A percentile compares a stretch with the other conserved stretches of the same genome.
Evolutionary conservation across 1,140 invertebrate species (phyloP).

Genomic region (Drosophila prosaltans): DNA sequence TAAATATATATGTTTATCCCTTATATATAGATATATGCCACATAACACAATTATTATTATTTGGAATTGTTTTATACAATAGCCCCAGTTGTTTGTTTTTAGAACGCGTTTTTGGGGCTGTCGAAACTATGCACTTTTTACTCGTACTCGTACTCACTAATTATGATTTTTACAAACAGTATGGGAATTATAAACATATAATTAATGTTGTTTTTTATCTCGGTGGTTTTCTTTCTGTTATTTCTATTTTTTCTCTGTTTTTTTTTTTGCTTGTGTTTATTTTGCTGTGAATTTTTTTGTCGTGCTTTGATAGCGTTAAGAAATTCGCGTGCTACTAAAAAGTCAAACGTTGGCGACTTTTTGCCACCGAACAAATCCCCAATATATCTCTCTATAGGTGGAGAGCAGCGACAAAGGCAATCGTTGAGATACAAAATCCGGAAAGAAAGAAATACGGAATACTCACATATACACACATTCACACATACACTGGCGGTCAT

Average conservation of each 20-base stretch:
- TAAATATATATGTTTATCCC: neutral
- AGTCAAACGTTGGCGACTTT: constrained; percentile 78
- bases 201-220: constrained; percentile 39
- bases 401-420: constrained; percentile 36
- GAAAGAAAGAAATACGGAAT: constrained; percentile 50
- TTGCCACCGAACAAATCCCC: constrained; percentile 54
- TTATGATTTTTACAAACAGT: constrained; percentile 75
- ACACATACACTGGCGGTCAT: constrained; percentile 30
- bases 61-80: constrained; percentile 1
- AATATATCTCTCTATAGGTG: constrained; percentile 21
- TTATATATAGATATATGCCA: neutral
- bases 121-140: constrained; percentile 15
- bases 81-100: constrained; percentile 18
- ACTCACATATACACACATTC: constrained; percentile 35
- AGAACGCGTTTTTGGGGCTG: constrained; percentile 20
- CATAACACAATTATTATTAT: constrained; percentile 21
- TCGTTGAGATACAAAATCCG: constrained; percentile 16
- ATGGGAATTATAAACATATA: constrained; percentile 79
- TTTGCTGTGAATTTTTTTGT: constrained; percentile 51
- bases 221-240: constrained; percentile 20
- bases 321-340: constrained; percentile 80
- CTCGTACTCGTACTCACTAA: constrained; percentile 72
- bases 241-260: constrained; percentile 40
- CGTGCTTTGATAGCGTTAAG: constrained; percentile 61
- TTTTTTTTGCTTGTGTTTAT: constrained; percentile 36